Evolutionary conservation across 2,113 vertebrate species (phyloP), one percentile per base, ranked within the genome.

Genomic region (Ptilorrhoa leucosticta): DNA sequence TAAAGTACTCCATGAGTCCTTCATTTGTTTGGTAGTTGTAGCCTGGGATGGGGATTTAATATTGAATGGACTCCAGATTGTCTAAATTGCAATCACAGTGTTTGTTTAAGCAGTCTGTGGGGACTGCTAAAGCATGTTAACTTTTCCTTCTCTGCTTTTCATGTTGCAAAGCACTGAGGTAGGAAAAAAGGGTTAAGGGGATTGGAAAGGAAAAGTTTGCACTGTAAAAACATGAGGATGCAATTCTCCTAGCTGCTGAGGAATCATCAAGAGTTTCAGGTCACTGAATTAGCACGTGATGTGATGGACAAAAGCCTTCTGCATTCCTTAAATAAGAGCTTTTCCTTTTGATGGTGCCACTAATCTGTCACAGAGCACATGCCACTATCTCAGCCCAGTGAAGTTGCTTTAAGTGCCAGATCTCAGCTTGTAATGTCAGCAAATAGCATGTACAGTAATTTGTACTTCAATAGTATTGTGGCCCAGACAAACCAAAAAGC

Each of bases 1-100:
- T 93, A 96, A 94, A 97, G 94, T 95, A 68, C 90, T 95, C 94
- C 90, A 66, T 93, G 96, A 97, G 96, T 97, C 97, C 97, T 96
- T 95, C 94, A 96, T 97, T 98, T 98, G 95, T 97, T 90, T 95
- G 96, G 95, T 95, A 90, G 95, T 95, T 97, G 94, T 95, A 95
- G 91, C 87, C 92, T 71, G 92, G 91, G 91, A 95, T 93, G 89
- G 93, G 94, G 94, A 97, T 97, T 97, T 97, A 90, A 94, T 97
- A 93, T 90, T 96, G 97, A 97, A 97, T 97, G 94, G 96, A 97
- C 96, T 98, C 97, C 96, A 97, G 97, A 97, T 97, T 98, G 97
- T 97, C 97, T 98, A 97, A 97, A 97, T 97, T 95, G 96, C 97
- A 94, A 97, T 98, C 70, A 17, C 95, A 81, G 95, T 96, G 95